Evolutionary conservation across 2,888 invertebrate species (phyloP).

Genomic region (Strigamia maritima): DNA sequence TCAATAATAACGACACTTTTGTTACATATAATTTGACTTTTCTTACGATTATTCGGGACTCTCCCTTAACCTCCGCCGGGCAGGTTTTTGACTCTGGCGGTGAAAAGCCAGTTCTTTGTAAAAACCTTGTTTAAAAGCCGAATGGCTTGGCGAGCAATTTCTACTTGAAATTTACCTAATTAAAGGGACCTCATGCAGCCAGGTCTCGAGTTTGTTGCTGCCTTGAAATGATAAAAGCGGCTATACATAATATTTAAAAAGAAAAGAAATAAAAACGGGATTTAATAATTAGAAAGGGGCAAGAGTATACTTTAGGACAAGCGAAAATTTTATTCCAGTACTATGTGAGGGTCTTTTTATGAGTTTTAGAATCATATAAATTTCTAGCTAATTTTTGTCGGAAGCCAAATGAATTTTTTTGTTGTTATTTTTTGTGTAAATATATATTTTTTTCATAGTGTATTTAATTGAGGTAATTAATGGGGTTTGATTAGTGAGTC

Average conservation of each 20-base stretch:
- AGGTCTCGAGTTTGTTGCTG: background rate
- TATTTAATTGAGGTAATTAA: background rate
- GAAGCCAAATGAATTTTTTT: too few relatives aligned
- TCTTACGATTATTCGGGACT: background rate
- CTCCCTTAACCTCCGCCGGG: conserved; percentile 10
- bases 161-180: conserved; percentile 5
- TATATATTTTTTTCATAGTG: background rate
- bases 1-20: too few relatives aligned
- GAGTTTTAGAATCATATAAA: background rate
- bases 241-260: background rate
- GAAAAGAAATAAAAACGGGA: background rate
- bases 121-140: conserved; percentile 5
- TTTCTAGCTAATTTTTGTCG: background rate
- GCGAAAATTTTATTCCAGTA: background rate
- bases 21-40: background rate
- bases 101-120: conserved; percentile 5
- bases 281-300: background rate
- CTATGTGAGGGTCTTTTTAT: background rate
- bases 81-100: background rate
- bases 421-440: background rate
- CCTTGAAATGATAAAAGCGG: background rate
- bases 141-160: background rate
- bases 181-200: conserved; percentile 9
- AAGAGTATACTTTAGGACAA: background rate
- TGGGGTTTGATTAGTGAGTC: background rate